Evolutionary conservation across 2,888 invertebrate species (phyloP), one percentile per base, ranked within the genome.

Genomic region (Aricia artaxerxes): DNA sequence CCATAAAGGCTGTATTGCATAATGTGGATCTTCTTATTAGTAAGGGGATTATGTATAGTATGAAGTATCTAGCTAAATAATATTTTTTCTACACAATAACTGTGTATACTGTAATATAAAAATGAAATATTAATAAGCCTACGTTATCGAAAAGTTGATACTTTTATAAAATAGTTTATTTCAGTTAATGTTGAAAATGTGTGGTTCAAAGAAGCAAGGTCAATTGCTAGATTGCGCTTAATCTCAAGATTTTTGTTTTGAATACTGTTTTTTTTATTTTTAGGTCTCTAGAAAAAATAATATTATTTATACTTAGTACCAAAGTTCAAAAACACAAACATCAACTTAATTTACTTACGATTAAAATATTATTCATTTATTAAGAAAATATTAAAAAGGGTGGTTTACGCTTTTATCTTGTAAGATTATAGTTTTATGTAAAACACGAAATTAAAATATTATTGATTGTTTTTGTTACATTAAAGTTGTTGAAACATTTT

Each of bases 341-440:
- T n/a, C n/a, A n/a, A n/a, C n/a, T n/a, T 24, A 24, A 24, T 24
- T 13, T 49, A 16, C n/a, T 44, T 44, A 11, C 1, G n/a, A 13
- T 31, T 75, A 35, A 2, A 38, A 44, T 24, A n/a, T 73, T n/a
- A 40, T n/a, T 75, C 38, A 38, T 35, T 31, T 69, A 38, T 1
- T 57, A 76, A 76, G 75, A 57, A 57, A 76, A 57, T 4, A 16
- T 1, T 49, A 35, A 53, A 57, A 31, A 53, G 76, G 57, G 76
- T 78, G 35, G 57, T 60, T 44, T 73, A 57, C 40, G 60, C 73
- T 73, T 78, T 60, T 73, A 73, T 73, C 5, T 78, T 11, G 9
- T 73, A 73, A 60, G 73, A 31, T 40, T 31, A 13, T 44, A 60
- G 4, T 69, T 49, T 40, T 78, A 13, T 81, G 81, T 69, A 69